Base-by-base conservation (phyloP, 2,113 vertebrate genomes). In the Crocuta crocuta region DNA sequence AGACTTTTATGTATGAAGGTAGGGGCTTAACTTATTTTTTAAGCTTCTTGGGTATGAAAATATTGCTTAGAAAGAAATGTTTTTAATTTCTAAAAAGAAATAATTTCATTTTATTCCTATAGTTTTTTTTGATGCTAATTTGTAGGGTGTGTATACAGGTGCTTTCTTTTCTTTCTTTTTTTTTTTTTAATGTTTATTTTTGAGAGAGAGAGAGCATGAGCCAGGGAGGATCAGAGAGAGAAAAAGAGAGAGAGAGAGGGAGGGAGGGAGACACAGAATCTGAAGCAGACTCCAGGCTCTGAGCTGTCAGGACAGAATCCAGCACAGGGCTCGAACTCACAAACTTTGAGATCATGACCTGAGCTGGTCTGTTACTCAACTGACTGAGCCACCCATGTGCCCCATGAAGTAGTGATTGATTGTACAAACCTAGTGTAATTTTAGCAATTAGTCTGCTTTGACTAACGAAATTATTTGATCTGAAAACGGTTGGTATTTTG, bases 371-470 rank as follows among this genome's bases (percentile, higher is more conserved):
- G 58, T 23, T 0, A 7, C 21, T 23, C 21, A 23, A 61, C 21
- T 23, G 58, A 61, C 21, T 7, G 58, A 61, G 58, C 58, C 58
- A 61, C 7, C 58, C 21, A 61, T 21, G 21, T 7, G 1, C 21
- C 21, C 58, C 58, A 23, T 23, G 58, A 61, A 61, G 58, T 61
- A 39, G 79, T 50, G 39, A 95, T 84, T 90, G 68, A 70, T 63
- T 66, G 10, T 80, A 94, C 11, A 90, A 45, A 35, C 43, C 78
- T 83, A 95, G 48, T 94, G 48, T 53, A 48, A 68, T 95, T 96
- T 96, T 92, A 89, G 35, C 91, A 89, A 89, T 91, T 95, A 95
- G n/a, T 90, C 35, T 94, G 43, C 13, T 83, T 92, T 98, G 79
- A 92, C 35, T 89, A 80, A 76, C 97, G 33, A 70, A 58, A 10